phyloP scores from a whole-genome alignment of 2,797 vertebrate species.

The Eulemur albifrons region DNA sequence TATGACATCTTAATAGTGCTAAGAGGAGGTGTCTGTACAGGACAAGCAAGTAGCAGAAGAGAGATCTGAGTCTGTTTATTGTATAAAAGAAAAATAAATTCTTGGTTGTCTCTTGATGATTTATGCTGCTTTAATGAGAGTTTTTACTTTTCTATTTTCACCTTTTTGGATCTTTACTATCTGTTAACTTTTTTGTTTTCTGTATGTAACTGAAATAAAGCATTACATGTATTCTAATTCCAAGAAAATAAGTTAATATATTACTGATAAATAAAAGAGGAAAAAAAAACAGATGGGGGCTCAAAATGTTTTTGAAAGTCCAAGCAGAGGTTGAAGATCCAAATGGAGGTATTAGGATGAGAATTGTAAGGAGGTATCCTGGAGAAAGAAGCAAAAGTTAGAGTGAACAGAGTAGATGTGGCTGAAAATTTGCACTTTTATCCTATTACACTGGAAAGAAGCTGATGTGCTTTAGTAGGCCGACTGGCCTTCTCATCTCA shows the following conservation, averaged over 20 bases:
- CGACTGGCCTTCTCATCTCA: not conserved
- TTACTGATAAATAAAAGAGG: not conserved
- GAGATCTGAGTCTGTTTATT: not conserved
- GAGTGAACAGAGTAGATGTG: not conserved
- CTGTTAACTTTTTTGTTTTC: not conserved
- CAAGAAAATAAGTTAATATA: not conserved
- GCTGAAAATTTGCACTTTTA: not conserved
- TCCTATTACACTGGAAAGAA: not conserved
- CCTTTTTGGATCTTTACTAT: not conserved
- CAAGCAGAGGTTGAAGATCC: not conserved
- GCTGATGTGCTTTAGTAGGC: not conserved
- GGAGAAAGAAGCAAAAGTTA: not conserved
- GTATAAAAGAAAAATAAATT: not conserved
- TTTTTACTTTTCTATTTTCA: not conserved
- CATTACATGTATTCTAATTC: not conserved
- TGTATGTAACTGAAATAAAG: not conserved
- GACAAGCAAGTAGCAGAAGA: not conserved
- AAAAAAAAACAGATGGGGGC: not conserved
- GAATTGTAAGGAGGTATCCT: not conserved
- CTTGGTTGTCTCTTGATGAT: not conserved
- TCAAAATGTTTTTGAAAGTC: not conserved
- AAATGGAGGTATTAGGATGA: not conserved
- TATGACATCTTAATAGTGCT: not conserved
- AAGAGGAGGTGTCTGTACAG: not conserved
- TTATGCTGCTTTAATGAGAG: not conserved